These are phyloP conservation scores for Ceratitis capitata DNA, from an alignment of 1,140 invertebrate genomes.

Conservation along the genomic window DNA sequence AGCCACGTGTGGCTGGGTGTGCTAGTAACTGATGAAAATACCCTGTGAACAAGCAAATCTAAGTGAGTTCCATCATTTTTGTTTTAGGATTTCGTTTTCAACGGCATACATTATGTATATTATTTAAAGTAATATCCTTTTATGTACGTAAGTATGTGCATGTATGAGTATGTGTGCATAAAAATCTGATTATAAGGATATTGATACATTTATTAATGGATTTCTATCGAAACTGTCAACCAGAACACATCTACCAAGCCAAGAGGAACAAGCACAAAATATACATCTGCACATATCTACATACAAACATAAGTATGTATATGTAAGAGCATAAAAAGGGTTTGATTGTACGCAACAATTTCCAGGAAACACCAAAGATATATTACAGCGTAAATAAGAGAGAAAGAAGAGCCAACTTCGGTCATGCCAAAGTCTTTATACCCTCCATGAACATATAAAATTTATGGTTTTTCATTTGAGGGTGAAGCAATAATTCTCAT, in stretches of 20 bases:
- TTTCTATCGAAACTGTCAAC: slow-evolving; percentile 33
- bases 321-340: background rate
- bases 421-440: no score
- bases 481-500: no score
- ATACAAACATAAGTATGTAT: background rate
- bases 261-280: background rate
- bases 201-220: slow-evolving; percentile 35
- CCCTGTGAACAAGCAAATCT: no score
- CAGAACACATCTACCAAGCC: background rate
- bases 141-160: background rate
- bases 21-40: no score
- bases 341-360: slow-evolving; percentile 3
- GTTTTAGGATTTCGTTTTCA: no score
- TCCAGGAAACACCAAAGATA: background rate
- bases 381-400: background rate
- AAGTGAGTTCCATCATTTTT: no score
- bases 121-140: no score
- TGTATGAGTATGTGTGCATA: background rate
- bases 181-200: background rate
- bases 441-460: no score
- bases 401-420: background rate
- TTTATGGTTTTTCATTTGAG: no score
- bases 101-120: no score
- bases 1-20: no score
- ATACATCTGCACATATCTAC: background rate